Percentiles rank a stretch among this genome's conserved stretches.
These are phyloP conservation scores for Microplitis manilae DNA, from an alignment of 2,888 invertebrate genomes.

Conservation along the genomic window DNA sequence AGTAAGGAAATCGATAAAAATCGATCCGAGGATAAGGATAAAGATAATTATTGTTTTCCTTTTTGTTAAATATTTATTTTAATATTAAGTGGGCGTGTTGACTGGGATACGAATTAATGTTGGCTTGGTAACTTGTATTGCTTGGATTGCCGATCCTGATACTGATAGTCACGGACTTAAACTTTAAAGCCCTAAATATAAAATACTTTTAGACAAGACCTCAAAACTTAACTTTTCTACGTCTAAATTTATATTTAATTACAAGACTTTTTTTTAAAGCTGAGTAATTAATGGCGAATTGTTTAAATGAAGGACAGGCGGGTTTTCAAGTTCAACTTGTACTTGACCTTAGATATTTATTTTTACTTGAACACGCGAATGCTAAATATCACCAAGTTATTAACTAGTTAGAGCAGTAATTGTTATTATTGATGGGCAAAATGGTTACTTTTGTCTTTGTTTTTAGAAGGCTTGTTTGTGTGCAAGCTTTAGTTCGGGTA, in stretches of 20 bases:
- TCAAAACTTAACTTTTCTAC: too few species aligned
- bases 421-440: too few species aligned
- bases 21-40: conserved; percentile 54
- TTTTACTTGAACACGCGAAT: conserved; percentile 46
- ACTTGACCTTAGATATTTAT: not conserved
- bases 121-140: conserved; percentile 15
- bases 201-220: too few species aligned
- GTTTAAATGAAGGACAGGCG: not conserved
- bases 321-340: not conserved
- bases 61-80: conserved; percentile 8
- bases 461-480: too few species aligned
- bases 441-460: too few species aligned
- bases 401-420: too few species aligned
- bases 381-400: conserved; percentile 37
- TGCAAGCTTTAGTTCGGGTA: too few species aligned
- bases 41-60: conserved; percentile 54
- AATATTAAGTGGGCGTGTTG: conserved; percentile 15
- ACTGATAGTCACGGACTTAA: conserved; percentile 35
- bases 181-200: conserved; percentile 6
- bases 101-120: conserved; percentile 16
- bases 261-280: too few species aligned
- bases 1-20: conserved; percentile 60
- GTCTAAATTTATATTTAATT: too few species aligned
- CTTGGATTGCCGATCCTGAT: conserved; percentile 35
- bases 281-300: not conserved